These are phyloP conservation scores for Bombus huntii DNA, from an alignment of 1,140 invertebrate species.

Conservation along the genomic window DNA sequence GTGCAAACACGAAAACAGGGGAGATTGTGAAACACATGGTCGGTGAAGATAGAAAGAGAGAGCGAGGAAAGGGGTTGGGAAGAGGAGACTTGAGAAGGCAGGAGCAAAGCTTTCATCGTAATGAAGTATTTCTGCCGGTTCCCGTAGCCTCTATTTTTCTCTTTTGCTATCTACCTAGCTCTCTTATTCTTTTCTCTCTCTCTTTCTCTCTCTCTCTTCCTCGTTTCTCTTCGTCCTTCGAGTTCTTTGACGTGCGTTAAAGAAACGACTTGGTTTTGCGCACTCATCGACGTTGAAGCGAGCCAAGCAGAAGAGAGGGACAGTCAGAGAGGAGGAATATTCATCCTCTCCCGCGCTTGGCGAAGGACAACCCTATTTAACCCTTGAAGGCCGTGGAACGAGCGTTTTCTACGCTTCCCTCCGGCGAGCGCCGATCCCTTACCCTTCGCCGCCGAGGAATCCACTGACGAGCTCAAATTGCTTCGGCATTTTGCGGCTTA, in stretches of 20 bases:
- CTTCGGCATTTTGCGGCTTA: constrained; percentile 61
- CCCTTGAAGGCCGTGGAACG: constrained; percentile 36
- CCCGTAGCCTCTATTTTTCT: constrained; percentile 50
- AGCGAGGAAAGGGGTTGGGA: not conserved
- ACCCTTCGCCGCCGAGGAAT: not conserved
- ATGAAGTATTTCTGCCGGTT: constrained; percentile 76
- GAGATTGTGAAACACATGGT: constrained; percentile 34
- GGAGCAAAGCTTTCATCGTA: constrained; percentile 77
- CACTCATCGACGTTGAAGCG: constrained; percentile 41
- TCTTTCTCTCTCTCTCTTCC: constrained; percentile 8
- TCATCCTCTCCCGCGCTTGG: constrained; percentile 21
- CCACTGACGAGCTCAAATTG: constrained; percentile 62
- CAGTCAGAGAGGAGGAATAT: constrained; percentile 14
- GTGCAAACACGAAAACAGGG: constrained; percentile 31
- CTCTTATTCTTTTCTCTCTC: not conserved
- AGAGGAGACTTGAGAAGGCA: constrained; percentile 55
- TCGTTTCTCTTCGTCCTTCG: constrained; percentile 17
- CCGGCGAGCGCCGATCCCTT: not conserved
- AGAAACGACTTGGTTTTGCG: constrained; percentile 66
- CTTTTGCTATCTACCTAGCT: not conserved
- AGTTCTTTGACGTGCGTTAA: constrained; percentile 61
- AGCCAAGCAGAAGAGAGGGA: constrained; percentile 14
- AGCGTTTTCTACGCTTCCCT: constrained; percentile 33
- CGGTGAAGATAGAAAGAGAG: constrained; percentile 31
- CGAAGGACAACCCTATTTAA: constrained; percentile 61